These are phyloP conservation scores for Coelopa frigida DNA, from an alignment of 1,140 invertebrate species.

Conservation along the genomic window DNA sequence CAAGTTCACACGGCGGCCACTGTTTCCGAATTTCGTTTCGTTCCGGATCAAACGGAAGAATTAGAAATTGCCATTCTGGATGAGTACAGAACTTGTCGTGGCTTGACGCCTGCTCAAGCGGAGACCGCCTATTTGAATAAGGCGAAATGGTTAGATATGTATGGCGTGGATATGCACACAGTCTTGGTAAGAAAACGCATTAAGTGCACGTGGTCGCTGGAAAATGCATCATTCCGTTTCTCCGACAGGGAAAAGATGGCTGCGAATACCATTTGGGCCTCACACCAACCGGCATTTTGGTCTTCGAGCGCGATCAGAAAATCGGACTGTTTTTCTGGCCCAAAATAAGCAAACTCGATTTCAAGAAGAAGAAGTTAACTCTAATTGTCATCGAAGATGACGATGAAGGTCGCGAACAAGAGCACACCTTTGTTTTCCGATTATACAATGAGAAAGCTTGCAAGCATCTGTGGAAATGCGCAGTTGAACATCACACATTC, in stretches of 20 bases:
- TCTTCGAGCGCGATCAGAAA: constrained; percentile 91
- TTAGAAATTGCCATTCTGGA: constrained; percentile 87
- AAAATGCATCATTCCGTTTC: constrained; percentile 39
- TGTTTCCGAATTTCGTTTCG: constrained; percentile 95
- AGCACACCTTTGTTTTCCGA: constrained; percentile 86
- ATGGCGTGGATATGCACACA: constrained; percentile 92
- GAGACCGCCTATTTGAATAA: constrained; percentile 89
- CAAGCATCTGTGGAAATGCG: constrained; percentile 99
- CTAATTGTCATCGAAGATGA: constrained; percentile 94
- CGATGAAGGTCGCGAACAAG: constrained; percentile 85
- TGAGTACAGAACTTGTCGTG: constrained; percentile 78
- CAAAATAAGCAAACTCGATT: constrained; percentile 87
- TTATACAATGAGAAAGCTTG: constrained; percentile 94
- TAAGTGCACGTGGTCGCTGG: background rate
- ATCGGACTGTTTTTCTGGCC: constrained; percentile 99
- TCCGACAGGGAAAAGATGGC: constrained; percentile 73
- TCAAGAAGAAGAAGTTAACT: constrained; percentile 93
- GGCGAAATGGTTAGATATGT: constrained; percentile 94
- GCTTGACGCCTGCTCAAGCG: constrained; percentile 81
- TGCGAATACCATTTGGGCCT: constrained; percentile 94
- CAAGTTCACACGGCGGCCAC: constrained; percentile 84
- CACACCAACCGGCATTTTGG: constrained; percentile 93
- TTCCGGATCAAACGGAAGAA: constrained; percentile 87
- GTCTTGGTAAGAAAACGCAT: constrained; percentile 56
- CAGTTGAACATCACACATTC: constrained; percentile 98